Conservation (phyloP, 2,888 invertebrate species). For the Epinotia bilunana region DNA sequence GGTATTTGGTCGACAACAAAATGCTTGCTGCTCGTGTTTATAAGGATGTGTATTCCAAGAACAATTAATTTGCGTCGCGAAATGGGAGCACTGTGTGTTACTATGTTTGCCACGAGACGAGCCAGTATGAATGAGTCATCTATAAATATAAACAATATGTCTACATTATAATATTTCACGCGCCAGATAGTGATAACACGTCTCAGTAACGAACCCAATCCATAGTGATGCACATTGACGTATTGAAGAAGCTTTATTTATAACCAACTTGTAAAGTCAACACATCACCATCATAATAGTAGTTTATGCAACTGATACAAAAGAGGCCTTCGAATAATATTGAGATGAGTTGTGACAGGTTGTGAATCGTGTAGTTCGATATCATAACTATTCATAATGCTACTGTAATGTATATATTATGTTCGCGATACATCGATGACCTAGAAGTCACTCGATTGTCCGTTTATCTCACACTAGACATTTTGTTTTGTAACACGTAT, state of each 20-base stretch:
- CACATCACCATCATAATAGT: too few relatives aligned
- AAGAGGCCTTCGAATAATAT: too few relatives aligned
- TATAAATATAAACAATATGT: conserved; percentile 31
- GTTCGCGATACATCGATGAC: conserved; percentile 4
- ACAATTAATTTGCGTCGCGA: too few relatives aligned
- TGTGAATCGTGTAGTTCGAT: not conserved
- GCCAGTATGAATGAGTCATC: conserved; percentile 20
- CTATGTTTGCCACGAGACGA: conserved; percentile 5
- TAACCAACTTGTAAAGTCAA: not conserved
- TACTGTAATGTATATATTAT: not conserved
- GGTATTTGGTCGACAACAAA: too few relatives aligned
- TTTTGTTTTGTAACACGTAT: not conserved
- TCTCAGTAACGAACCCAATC: not conserved
- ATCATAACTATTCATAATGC: not conserved
- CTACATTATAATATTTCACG: conserved; percentile 9
- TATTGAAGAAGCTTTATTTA: not conserved
- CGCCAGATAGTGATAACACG: conserved; percentile 15
- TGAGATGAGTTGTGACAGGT: not conserved
- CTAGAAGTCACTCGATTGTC: conserved; percentile 1
- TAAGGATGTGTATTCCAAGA: too few relatives aligned
- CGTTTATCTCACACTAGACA: not conserved
- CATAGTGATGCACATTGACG: not conserved
- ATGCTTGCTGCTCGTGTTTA: too few relatives aligned
- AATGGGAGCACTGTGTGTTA: conserved; percentile 18
- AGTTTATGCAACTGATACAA: too few relatives aligned